A percentile compares a stretch with the other conserved stretches of the same genome.
phyloP scores from a whole-genome alignment of 2,797 vertebrate species.

The Mormyrops attenuatus region DNA sequence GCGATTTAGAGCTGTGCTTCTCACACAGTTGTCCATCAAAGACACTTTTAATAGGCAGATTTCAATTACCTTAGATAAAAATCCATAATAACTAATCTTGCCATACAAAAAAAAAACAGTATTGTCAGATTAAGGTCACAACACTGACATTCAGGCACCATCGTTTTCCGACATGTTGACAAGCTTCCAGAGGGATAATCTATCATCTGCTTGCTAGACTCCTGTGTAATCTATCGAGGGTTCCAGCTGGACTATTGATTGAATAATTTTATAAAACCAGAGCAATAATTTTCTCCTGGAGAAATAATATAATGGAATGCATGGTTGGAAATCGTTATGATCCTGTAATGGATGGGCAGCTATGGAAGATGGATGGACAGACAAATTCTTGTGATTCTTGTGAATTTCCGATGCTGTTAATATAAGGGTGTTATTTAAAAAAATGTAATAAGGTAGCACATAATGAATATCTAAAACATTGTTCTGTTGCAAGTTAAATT shows the following conservation, averaged over 20 bases:
- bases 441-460: neutral
- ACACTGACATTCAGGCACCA: neutral
- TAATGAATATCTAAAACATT: neutral
- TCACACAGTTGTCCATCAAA: neutral
- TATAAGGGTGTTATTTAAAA: neutral
- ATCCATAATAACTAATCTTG: neutral
- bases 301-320: neutral
- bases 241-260: neutral
- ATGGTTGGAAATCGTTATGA: neutral
- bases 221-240: neutral
- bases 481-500: neutral
- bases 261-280: neutral
- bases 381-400: neutral
- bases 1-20: neutral
- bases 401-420: neutral
- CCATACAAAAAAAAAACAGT: neutral
- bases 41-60: neutral
- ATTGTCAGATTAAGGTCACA: constrained; percentile 3
- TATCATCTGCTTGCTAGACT: neutral
- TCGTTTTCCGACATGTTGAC: neutral
- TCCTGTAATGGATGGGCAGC: neutral
- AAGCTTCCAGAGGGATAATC: neutral
- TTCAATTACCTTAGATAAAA: neutral
- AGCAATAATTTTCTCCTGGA: constrained; percentile 7
- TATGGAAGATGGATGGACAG: neutral